Evolutionary conservation across 2,888 invertebrate species (phyloP).

Genomic region (Dynastes maya): DNA sequence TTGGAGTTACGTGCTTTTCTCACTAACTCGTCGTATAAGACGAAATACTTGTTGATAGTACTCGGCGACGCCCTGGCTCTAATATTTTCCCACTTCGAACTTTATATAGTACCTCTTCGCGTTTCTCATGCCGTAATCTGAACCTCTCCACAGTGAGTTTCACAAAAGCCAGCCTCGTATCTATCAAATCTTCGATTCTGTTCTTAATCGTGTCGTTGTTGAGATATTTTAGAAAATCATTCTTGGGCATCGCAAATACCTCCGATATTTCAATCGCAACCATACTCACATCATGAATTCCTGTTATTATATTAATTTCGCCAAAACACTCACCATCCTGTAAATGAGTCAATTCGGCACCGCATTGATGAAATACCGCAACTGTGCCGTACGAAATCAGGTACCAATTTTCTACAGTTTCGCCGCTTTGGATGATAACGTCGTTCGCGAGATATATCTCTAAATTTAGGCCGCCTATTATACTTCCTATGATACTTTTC

Average conservation of each 20-base stretch:
- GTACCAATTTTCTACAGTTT: slow-evolving; percentile 70
- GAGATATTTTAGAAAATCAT: slow-evolving; percentile 60
- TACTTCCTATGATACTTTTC: slow-evolving; percentile 69
- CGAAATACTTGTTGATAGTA: too few relatives aligned
- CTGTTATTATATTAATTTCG: slow-evolving; percentile 62
- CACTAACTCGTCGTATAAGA: too few relatives aligned
- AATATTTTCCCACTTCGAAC: slow-evolving; percentile 56
- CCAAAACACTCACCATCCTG: slow-evolving; percentile 74
- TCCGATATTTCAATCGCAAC: slow-evolving; percentile 66
- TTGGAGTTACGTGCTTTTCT: too few relatives aligned
- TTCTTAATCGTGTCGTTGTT: slow-evolving; percentile 65
- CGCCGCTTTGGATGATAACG: slow-evolving; percentile 68
- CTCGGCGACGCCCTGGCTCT: slow-evolving; percentile 38
- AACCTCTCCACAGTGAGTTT: slow-evolving; percentile 50
- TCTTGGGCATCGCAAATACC: slow-evolving; percentile 61
- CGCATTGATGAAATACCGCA: slow-evolving; percentile 67
- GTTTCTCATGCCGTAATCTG: slow-evolving; percentile 26
- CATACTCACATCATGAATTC: slow-evolving; percentile 52
- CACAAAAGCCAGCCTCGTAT: slow-evolving; percentile 61
- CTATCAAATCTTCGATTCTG: slow-evolving; percentile 67
- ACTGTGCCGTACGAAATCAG: slow-evolving; percentile 73
- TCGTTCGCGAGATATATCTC: slow-evolving; percentile 73
- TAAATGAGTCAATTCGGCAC: slow-evolving; percentile 72
- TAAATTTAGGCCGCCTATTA: slow-evolving; percentile 72
- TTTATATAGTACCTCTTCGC: slow-evolving; percentile 54